A percentile compares a stretch with the other conserved stretches of the same genome.
These are phyloP conservation scores for Numenius arquata DNA, from an alignment of 2,113 vertebrate genomes.

Conservation along the genomic window DNA sequence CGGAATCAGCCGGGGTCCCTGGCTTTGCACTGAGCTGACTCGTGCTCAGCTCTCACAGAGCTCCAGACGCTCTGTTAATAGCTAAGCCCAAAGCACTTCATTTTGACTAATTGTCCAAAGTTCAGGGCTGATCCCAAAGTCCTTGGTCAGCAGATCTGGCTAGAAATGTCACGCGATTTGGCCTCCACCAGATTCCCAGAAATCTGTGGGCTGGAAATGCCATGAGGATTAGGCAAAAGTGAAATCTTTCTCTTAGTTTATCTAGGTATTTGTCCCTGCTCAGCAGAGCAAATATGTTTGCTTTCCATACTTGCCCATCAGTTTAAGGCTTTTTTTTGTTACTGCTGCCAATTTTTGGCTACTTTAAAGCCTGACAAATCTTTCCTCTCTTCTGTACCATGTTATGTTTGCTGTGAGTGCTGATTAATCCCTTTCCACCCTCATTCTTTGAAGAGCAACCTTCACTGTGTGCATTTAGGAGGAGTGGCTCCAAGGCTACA, in stretches of 20 bases:
- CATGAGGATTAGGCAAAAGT: constrained; percentile 38
- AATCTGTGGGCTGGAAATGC: constrained; percentile 50
- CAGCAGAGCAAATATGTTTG: constrained; percentile 40
- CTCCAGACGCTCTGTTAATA: neutral
- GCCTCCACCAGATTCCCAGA: constrained; percentile 35
- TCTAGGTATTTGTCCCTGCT: constrained; percentile 36
- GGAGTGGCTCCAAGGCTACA: neutral
- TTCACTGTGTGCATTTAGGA: neutral
- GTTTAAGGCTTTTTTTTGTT: constrained; percentile 35
- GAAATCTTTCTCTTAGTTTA: constrained; percentile 32
- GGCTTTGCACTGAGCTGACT: neutral
- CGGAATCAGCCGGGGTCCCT: neutral
- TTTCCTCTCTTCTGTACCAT: neutral
- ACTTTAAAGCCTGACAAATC: constrained; percentile 34
- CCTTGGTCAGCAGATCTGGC: constrained; percentile 47
- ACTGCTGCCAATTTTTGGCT: constrained; percentile 32
- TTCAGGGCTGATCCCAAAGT: constrained; percentile 41
- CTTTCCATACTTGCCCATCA: constrained; percentile 34
- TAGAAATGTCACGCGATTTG: neutral
- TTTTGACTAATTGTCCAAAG: constrained; percentile 42
- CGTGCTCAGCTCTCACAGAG: neutral
- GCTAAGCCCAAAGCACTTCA: constrained; percentile 32
- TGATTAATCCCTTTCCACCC: neutral
- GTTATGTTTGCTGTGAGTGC: neutral
- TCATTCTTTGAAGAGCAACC: neutral